Evolutionary conservation across 2,113 vertebrate genomes (phyloP).

Genomic region (Tachycineta bicolor): DNA sequence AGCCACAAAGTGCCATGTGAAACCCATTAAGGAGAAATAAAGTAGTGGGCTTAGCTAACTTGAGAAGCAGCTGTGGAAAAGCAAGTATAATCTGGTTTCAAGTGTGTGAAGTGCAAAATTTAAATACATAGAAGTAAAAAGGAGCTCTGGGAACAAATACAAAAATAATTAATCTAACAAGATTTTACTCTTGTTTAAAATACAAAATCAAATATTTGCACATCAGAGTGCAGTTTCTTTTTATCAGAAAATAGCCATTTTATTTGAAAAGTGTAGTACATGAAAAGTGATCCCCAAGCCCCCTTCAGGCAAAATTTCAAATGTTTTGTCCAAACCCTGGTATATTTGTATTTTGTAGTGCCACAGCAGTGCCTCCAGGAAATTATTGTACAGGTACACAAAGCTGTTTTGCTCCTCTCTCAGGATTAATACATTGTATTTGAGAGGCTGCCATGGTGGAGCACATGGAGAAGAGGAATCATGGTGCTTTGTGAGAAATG

Average conservation of each 20-base stretch:
- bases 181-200: background rate
- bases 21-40: background rate
- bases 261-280: background rate
- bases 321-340: background rate
- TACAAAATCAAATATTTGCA: background rate
- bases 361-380: background rate
- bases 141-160: background rate
- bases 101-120: background rate
- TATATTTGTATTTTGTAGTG: background rate
- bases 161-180: background rate
- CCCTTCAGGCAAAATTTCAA: conserved; percentile 1
- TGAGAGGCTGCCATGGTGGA: background rate
- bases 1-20: background rate
- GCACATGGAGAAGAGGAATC: background rate
- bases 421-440: background rate
- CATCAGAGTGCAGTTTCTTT: background rate
- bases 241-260: background rate
- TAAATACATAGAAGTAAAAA: background rate
- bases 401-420: background rate
- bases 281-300: background rate
- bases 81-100: background rate
- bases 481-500: background rate
- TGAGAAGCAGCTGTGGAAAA: background rate
- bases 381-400: background rate
- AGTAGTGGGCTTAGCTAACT: background rate